These are phyloP conservation scores for Drosophila bipectinata DNA, from an alignment of 1,140 invertebrate species.

Conservation along the genomic window DNA sequence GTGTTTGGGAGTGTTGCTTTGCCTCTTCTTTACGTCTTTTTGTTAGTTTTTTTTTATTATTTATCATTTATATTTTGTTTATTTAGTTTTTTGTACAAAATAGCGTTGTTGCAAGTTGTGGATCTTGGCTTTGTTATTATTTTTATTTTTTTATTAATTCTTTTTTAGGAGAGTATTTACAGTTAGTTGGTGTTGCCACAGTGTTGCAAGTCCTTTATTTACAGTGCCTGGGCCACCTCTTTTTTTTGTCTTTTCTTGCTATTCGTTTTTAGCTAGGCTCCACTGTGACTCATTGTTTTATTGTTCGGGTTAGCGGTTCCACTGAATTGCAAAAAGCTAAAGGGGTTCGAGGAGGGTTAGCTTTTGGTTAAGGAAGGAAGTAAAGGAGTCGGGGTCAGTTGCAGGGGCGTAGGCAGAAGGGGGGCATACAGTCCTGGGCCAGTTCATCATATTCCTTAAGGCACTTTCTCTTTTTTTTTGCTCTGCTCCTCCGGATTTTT, in stretches of 20 bases:
- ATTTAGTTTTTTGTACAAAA: constrained; percentile 50
- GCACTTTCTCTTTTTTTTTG: constrained; percentile 56
- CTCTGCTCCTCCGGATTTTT: constrained; percentile 43
- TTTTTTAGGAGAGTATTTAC: constrained; percentile 19
- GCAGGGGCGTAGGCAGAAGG: constrained; percentile 1
- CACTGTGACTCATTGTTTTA: constrained; percentile 26
- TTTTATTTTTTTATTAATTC: background rate
- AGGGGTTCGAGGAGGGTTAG: background rate
- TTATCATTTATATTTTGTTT: constrained; percentile 4
- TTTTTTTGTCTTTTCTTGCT: background rate
- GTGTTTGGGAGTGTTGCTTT: constrained; percentile 1
- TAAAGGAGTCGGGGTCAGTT: background rate
- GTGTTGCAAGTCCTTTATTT: constrained; percentile 18
- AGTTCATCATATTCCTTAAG: constrained; percentile 59
- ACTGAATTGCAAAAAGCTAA: constrained; percentile 33
- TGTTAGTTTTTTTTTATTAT: constrained; percentile 4
- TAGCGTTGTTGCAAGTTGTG: constrained; percentile 26
- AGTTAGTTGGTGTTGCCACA: constrained; percentile 20
- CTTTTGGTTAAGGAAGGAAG: background rate
- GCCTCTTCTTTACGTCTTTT: background rate
- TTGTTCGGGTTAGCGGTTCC: constrained; percentile 22
- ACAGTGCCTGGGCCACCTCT: constrained; percentile 13
- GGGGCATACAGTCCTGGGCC: constrained; percentile 9
- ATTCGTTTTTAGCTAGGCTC: constrained; percentile 1
- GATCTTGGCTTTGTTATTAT: background rate